These are phyloP conservation scores for Euborellia annulipes DNA, from an alignment of 1,140 invertebrate species.

Conservation along the genomic window DNA sequence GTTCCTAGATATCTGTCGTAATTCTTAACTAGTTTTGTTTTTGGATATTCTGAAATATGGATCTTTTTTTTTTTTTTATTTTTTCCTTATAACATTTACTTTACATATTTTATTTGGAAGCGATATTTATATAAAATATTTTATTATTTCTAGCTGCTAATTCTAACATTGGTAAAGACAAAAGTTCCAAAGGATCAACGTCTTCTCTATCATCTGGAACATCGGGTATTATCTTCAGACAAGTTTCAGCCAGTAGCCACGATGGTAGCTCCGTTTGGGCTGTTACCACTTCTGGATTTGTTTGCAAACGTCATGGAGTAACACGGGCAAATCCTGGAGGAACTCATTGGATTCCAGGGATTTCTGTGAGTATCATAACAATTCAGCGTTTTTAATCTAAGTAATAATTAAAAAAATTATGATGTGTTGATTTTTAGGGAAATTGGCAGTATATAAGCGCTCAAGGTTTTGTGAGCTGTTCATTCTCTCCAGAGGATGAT, in stretches of 20 bases:
- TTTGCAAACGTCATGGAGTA: conserved; percentile 54
- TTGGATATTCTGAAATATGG: too few species aligned
- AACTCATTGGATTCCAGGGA: conserved; percentile 55
- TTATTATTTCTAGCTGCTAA: background rate
- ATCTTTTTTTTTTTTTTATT: too few species aligned
- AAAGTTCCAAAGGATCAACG: conserved; percentile 2
- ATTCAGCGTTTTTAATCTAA: background rate
- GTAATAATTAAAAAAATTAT: background rate
- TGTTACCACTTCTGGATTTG: conserved; percentile 47
- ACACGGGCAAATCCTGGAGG: conserved; percentile 49
- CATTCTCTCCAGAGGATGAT: too few species aligned
- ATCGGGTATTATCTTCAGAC: conserved; percentile 30
- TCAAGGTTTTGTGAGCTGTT: too few species aligned
- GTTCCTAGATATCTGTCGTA: too few species aligned
- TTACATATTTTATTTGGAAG: background rate
- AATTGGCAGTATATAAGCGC: too few species aligned
- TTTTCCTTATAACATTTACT: too few species aligned
- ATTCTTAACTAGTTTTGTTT: too few species aligned
- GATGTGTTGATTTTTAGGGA: too few species aligned
- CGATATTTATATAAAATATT: too few species aligned
- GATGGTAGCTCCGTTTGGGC: conserved; percentile 49
- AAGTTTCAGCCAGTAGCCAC: conserved; percentile 41
- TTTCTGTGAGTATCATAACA: conserved; percentile 37
- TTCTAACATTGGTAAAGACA: conserved; percentile 17
- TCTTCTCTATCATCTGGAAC: conserved; percentile 29